Conservation (phyloP, 2,888 invertebrate genomes). For the Drosophila subsilvestris region DNA sequence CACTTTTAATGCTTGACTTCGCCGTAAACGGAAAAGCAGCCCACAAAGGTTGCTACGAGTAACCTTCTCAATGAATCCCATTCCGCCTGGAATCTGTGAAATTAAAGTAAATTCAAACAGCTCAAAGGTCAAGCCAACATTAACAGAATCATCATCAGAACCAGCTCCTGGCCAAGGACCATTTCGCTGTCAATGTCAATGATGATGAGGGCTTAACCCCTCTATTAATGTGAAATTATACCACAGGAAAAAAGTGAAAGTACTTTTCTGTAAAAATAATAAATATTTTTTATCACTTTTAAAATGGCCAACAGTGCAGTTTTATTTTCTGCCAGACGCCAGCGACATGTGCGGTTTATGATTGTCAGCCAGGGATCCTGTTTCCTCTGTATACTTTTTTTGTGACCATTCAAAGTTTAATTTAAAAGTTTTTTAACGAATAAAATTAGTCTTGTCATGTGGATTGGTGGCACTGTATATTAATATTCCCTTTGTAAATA, state of each 20-base stretch:
- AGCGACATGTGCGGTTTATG: slow-evolving; percentile 57
- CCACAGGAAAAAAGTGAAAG: slow-evolving; percentile 11
- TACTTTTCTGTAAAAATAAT: too few species aligned
- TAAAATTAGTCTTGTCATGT: slow-evolving; percentile 32
- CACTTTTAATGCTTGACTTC: slow-evolving; percentile 50
- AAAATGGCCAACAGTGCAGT: slow-evolving; percentile 45
- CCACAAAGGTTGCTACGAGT: slow-evolving; percentile 32
- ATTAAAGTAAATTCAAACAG: slow-evolving; percentile 36
- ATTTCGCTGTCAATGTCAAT: slow-evolving; percentile 30
- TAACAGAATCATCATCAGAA: slow-evolving; percentile 9
- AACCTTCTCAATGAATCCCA: neutral
- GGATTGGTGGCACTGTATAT: slow-evolving; percentile 31
- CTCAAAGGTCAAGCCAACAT: slow-evolving; percentile 4
- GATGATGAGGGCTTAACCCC: slow-evolving; percentile 27
- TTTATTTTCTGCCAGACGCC: slow-evolving; percentile 6
- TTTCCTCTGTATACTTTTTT: neutral
- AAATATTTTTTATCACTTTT: slow-evolving; percentile 33
- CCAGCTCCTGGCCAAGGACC: slow-evolving; percentile 6
- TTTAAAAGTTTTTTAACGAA: slow-evolving; percentile 28
- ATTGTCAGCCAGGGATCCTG: slow-evolving; percentile 34
- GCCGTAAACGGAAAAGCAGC: slow-evolving; percentile 1
- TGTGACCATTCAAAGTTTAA: slow-evolving; percentile 41
- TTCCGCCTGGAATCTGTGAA: slow-evolving; percentile 16
- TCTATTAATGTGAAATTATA: slow-evolving; percentile 33
- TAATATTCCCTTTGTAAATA: slow-evolving; percentile 49